These are phyloP conservation scores for Chunga burmeisteri DNA, from an alignment of 2,113 vertebrate genomes.

Conservation along the genomic window DNA sequence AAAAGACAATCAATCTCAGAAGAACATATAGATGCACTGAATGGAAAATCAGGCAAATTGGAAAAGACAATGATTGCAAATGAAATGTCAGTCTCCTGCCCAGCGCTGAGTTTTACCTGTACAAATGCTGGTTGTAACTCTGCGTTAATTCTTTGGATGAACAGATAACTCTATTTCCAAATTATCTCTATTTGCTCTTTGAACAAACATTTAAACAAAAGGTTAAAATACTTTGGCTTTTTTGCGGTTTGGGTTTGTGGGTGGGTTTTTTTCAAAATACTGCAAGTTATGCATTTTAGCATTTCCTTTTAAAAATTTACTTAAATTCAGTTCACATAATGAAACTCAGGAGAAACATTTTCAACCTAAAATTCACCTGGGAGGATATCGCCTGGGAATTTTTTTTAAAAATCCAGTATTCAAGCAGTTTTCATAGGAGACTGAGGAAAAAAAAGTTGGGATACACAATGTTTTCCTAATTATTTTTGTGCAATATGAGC, in stretches of 20 bases:
- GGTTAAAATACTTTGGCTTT: rapidly evolving
- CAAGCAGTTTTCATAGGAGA: background rate
- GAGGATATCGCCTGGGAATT: background rate
- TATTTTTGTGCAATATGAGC: background rate
- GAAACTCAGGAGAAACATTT: background rate
- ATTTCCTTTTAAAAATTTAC: background rate
- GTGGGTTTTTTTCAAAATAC: background rate
- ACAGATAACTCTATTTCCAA: background rate
- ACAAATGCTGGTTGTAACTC: background rate
- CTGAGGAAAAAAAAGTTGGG: background rate
- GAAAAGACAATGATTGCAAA: background rate
- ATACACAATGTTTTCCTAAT: background rate
- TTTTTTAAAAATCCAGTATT: background rate
- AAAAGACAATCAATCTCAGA: background rate
- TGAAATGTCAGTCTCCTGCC: background rate
- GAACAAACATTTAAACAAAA: background rate
- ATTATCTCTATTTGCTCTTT: background rate
- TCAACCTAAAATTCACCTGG: background rate
- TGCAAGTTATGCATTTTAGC: background rate
- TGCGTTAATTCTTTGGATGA: background rate
- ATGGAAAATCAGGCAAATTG: background rate
- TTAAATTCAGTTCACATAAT: background rate
- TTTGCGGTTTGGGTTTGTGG: background rate
- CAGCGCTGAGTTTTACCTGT: background rate
- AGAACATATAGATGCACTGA: background rate